Evolutionary conservation across 2,888 invertebrate genomes (phyloP).

Genomic region (Drosophila picticornis): DNA sequence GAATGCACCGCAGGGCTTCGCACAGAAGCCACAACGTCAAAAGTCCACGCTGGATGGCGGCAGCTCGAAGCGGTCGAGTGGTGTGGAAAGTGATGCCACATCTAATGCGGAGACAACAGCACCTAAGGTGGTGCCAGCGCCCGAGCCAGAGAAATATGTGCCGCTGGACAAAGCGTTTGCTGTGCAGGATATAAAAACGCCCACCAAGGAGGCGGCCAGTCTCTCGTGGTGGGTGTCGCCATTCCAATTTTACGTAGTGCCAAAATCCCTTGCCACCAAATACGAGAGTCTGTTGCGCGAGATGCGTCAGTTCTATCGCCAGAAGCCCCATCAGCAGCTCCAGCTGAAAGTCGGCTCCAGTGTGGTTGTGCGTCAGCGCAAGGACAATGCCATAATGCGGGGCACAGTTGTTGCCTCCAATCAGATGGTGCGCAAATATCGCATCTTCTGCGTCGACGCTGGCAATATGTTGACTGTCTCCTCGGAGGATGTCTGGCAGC

Average conservation of each 20-base stretch:
- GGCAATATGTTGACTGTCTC: constrained; percentile 90
- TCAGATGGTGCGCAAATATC: constrained; percentile 87
- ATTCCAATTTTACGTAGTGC: constrained; percentile 89
- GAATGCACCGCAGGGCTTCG: constrained; percentile 82
- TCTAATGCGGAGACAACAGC: constrained; percentile 31
- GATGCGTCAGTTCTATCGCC: constrained; percentile 89
- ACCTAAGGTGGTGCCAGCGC: constrained; percentile 8
- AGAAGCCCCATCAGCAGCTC: constrained; percentile 79
- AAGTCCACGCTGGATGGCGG: constrained; percentile 66
- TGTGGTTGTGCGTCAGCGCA: constrained; percentile 89
- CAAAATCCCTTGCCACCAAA: constrained; percentile 86
- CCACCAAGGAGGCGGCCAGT: constrained; percentile 87
- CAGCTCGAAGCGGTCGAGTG: constrained; percentile 64
- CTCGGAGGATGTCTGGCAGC: constrained; percentile 88
- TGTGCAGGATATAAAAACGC: constrained; percentile 86
- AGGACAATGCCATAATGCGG: constrained; percentile 90
- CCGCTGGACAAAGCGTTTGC: constrained; percentile 86
- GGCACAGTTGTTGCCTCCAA: constrained; percentile 88
- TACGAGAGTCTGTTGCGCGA: constrained; percentile 90
- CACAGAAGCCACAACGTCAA: constrained; percentile 69
- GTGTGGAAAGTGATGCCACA: constrained; percentile 53
- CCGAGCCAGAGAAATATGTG: constrained; percentile 85
- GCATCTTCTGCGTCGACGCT: constrained; percentile 91
- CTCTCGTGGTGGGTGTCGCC: constrained; percentile 92
- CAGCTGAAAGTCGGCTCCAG: constrained; percentile 87